These are phyloP conservation scores for Eilema caniola DNA, from an alignment of 2,888 invertebrate genomes.

Conservation along the genomic window DNA sequence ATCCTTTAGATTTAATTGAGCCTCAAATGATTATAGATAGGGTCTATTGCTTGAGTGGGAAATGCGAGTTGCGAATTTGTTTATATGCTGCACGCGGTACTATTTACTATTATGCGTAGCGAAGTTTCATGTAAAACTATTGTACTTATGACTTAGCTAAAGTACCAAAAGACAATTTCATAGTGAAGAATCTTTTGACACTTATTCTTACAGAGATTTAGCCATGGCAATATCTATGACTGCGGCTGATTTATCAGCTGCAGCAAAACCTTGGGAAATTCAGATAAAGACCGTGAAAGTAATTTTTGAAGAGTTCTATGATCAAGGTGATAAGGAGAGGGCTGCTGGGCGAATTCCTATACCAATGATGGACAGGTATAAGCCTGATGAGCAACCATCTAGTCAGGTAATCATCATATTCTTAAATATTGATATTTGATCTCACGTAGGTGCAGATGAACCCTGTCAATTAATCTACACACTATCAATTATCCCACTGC, in stretches of 20 bases:
- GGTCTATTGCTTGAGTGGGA: neutral
- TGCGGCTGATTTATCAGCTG: slow-evolving; percentile 93
- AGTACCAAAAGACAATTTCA: no score
- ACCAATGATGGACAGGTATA: slow-evolving; percentile 93
- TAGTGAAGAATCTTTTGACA: neutral
- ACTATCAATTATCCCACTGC: no score
- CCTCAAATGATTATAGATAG: neutral
- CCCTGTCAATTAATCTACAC: neutral
- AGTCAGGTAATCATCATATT: slow-evolving; percentile 87
- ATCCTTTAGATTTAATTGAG: neutral
- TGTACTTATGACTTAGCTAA: no score
- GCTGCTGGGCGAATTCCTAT: slow-evolving; percentile 90
- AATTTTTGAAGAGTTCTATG: slow-evolving; percentile 94
- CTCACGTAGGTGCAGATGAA: neutral
- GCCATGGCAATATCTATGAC: slow-evolving; percentile 94
- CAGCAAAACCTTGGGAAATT: slow-evolving; percentile 94
- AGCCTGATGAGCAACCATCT: slow-evolving; percentile 91
- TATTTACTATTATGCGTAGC: neutral
- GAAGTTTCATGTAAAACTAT: neutral
- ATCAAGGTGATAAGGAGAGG: slow-evolving; percentile 92
- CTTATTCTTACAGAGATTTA: slow-evolving; percentile 77
- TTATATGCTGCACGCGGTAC: neutral
- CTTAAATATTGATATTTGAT: neutral
- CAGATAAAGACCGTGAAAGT: slow-evolving; percentile 93
- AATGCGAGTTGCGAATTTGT: neutral